Evolutionary conservation across 2,888 invertebrate genomes (phyloP), one percentile per base, ranked within the genome.

Genomic region (Lacanobia oleracea): DNA sequence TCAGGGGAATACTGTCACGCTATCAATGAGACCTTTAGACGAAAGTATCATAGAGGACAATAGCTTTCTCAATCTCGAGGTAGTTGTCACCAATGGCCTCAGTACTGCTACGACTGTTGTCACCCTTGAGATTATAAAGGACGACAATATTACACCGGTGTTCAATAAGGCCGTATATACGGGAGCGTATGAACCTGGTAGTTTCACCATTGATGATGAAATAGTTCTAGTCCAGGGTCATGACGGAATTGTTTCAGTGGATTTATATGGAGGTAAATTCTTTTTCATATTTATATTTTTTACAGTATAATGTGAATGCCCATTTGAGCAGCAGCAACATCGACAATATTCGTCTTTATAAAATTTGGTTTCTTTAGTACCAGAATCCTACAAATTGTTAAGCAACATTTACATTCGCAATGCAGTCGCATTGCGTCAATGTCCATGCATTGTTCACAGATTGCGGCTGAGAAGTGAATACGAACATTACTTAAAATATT

Each of bases 121-220:
- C 33, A 88, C 88, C n/a, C 84, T 94, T 40, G 91, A 92, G 57
- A 91, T 94, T 61, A 85, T 94, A 66, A 93, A 93, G 74, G 90
- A 94, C 23, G 94, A 94, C 67, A 86, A 82, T 23, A 72, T 87
- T 2, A 93, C 94, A 0, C 94, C 94, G 1, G 85, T 90, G 5
- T 94, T 94, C 73, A 90, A 89, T 72, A 85, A 82, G 40, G 77
- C 86, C 16, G 75, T 94, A 50, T 94, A 94, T 73, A 82, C 73
- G 9, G 94, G 93, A 50, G 85, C 82, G 18, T 94, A 94, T 75
- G 85, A 88, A 43, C 43, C 86, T 50, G 73, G 75, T 12, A 91
- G 90, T 18, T 85, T 94, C 63, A 81, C 48, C 12, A 53, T 92
- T n/a, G 91, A 91, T 43, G 43, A 43, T 48, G 48, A 48, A 75